Conservation (phyloP, 2,797 vertebrate genomes). For the Clarias pachynema region DNA sequence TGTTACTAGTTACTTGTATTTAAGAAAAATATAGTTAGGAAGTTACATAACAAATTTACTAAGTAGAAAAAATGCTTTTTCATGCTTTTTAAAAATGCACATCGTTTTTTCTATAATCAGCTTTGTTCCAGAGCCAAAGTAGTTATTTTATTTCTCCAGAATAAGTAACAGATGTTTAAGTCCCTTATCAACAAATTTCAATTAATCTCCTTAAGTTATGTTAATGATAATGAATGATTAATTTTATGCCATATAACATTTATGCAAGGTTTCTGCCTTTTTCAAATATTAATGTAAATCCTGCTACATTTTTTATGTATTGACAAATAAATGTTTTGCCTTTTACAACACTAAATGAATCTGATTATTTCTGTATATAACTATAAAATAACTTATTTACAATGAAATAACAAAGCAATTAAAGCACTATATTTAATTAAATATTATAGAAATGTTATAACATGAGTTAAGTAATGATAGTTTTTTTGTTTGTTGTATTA, state of each 20-base stretch:
- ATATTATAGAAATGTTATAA: background rate
- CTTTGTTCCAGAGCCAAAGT: constrained; percentile 6
- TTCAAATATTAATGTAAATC: constrained; percentile 53
- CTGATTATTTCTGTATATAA: background rate
- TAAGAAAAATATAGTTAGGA: no score
- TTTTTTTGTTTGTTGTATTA: background rate
- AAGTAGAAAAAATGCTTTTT: no score
- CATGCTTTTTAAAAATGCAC: background rate
- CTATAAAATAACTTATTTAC: background rate
- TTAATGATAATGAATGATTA: background rate
- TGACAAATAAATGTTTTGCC: constrained; percentile 20
- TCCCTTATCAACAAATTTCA: background rate
- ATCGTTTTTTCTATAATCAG: constrained; percentile 8
- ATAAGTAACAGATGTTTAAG: background rate
- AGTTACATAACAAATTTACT: no score
- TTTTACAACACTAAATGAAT: background rate
- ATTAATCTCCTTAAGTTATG: background rate
- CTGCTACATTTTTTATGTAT: constrained; percentile 6
- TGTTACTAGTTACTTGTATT: background rate
- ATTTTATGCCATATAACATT: constrained; percentile 42
- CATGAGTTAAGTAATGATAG: background rate
- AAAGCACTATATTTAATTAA: background rate
- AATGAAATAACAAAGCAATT: background rate
- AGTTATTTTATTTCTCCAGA: background rate
- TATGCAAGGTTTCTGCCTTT: constrained; percentile 46